Conservation (phyloP, 2,113 vertebrate genomes). For the Anoura caudifer region DNA sequence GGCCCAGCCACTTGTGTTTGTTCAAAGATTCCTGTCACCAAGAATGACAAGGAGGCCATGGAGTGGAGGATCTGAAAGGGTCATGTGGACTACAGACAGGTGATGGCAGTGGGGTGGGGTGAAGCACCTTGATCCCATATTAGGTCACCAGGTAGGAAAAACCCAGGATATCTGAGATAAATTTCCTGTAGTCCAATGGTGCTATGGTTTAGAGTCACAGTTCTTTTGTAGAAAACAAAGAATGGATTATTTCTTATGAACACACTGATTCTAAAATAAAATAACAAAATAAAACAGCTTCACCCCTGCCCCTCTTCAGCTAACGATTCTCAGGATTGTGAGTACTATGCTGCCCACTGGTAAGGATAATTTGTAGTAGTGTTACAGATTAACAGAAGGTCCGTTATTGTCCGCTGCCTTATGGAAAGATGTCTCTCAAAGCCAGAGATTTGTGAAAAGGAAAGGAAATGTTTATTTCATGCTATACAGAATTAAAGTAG, state of each 20-base stretch:
- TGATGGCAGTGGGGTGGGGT: rapidly evolving
- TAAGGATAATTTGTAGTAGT: not conserved
- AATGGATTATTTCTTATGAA: not conserved
- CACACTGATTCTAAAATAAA: not conserved
- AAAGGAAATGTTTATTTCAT: too few relatives aligned
- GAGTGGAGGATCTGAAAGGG: not conserved
- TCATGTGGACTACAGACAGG: not conserved
- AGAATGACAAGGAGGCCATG: not conserved
- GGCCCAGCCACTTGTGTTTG: not conserved
- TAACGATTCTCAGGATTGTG: not conserved
- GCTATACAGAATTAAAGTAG: too few relatives aligned
- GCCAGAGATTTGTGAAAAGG: too few relatives aligned
- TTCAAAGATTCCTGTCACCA: not conserved
- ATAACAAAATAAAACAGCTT: not conserved
- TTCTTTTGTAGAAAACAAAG: not conserved
- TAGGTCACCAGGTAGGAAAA: not conserved
- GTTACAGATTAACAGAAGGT: too few relatives aligned
- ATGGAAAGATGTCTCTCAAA: too few relatives aligned
- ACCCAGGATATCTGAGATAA: not conserved
- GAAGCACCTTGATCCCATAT: not conserved
- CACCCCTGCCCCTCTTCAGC: not conserved
- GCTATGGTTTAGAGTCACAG: not conserved
- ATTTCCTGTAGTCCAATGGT: not conserved
- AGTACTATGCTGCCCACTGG: not conserved
- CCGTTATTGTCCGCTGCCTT: too few relatives aligned